Base-by-base conservation (phyloP, 1,140 invertebrate species). In the Dendroctonus valens region DNA sequence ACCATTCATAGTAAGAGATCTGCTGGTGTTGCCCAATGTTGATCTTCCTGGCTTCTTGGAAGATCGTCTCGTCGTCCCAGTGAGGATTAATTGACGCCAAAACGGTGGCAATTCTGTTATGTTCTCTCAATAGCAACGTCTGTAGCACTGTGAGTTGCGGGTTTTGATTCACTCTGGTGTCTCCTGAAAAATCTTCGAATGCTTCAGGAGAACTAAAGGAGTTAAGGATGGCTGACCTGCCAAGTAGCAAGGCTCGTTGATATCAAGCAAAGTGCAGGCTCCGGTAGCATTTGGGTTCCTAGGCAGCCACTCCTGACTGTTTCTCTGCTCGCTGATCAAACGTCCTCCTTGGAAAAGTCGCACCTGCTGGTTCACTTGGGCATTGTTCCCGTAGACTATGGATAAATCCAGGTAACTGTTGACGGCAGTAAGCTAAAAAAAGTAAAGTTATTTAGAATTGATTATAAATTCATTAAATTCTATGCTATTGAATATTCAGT, bases 341-440 rank as follows among this genome's bases (percentile, higher is more conserved):
- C 85, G 82, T 2, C 91, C 90, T 7, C 87, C 88, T 11, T 81
- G 75, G 62, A 83, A 82, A 15, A 87, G 82, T 7, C 91, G 80
- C 8, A 93, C 79, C 38, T 83, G 81, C 15, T 79, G 78, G n/a
- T 88, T 86, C 64, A 87, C 82, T 51, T 83, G 73, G 7, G 85
- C 80, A 14, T 78, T 87, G 41, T 89, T 91, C 3, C 93, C 94
- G 73, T 97, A 96, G 7, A 94, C 87, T 46, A 91, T 79, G 0
- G 93, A 96, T 8, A 91, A 81, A 75, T 97, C 94, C 80, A 96
- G 80, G 73, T 84, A 96, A 3, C 90, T 85, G 7, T 92, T 94
- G 0, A 95, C 88, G n/a, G 84, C 84, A 6, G 90, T 90, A 37
- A 94, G 71, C 87, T 94, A 77, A 41, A 72, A 78, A 37, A 59